Base-by-base conservation (phyloP, 2,888 invertebrate species). In the Melanotus villosus region DNA sequence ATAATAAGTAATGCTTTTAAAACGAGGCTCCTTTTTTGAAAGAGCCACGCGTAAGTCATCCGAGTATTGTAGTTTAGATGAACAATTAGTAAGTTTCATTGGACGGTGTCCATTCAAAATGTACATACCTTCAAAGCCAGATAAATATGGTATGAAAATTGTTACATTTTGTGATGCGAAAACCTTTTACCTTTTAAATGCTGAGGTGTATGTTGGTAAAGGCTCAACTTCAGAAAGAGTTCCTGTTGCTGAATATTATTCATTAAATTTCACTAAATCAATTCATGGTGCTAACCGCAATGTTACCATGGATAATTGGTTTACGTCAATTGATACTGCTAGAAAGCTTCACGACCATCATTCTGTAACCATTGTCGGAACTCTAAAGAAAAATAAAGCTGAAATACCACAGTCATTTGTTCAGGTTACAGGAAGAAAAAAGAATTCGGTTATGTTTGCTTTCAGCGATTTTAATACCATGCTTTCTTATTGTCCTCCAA, bases 191-290 rank as follows among this genome's bases (percentile, higher is more conserved):
- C 12, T 14, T 3, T 2, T 74, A 47, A 77, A 78, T 41, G 64
- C 66, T 5, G 76, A 76, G 54, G 67, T 75, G 50, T 73, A 76
- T 64, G 60, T 62, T 5, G 73, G 73, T 14, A 70, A 69, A 54
- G 75, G n/a, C n/a, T n/a, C n/a, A n/a, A n/a, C n/a, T n/a, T n/a
- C n/a, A n/a, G n/a, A n/a, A n/a, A n/a, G n/a, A n/a, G n/a, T n/a
- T 43, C 73, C 70, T 19, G 63, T 65, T 50, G 72, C 73, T 16
- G 65, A 70, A 30, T 72, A 67, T 59, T 12, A 38, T 1, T 5
- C 2, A 38, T 12, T n/a, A 12, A 12, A 38, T 2, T 38, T 12
- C 38, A 14, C 12, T 14, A 4, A n/a, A 32, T 6, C 38, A 1
- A 12, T 2, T 14, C 12, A 38, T 12, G 12, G 12, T 6, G 12